Evolutionary conservation across 1,140 invertebrate species (phyloP).

Genomic region (Papilio aristodemus): DNA sequence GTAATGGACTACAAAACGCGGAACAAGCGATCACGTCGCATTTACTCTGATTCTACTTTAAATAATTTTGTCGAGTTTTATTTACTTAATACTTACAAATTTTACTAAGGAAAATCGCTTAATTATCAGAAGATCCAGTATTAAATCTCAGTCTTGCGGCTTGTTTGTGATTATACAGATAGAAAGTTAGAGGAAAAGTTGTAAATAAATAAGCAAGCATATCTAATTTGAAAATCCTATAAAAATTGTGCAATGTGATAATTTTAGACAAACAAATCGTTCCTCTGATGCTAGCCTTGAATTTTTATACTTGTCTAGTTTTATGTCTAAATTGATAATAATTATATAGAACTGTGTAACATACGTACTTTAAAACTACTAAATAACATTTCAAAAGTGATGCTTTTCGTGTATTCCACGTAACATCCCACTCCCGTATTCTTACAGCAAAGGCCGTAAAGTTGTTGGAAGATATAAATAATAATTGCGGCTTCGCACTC

Average conservation of each 20-base stretch:
- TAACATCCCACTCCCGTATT: background rate
- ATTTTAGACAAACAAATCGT: too few species aligned
- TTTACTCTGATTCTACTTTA: conserved; percentile 20
- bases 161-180: too few species aligned
- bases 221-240: too few species aligned
- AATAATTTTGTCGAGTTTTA: background rate
- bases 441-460: conserved; percentile 28
- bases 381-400: conserved; percentile 9
- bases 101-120: too few species aligned
- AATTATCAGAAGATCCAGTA: background rate
- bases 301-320: too few species aligned
- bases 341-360: background rate
- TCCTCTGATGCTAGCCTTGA: too few species aligned
- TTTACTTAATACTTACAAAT: background rate
- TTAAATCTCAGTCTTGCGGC: too few species aligned
- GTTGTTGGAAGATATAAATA: conserved; percentile 22
- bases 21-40: conserved; percentile 25
- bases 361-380: background rate
- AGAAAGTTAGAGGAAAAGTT: too few species aligned
- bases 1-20: conserved; percentile 31
- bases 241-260: too few species aligned
- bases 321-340: too few species aligned
- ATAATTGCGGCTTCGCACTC: conserved; percentile 32
- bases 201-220: too few species aligned
- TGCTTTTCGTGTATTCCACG: background rate